Base-by-base conservation (phyloP, 2,888 invertebrate genomes). In the Apomyelois bistriatella region DNA sequence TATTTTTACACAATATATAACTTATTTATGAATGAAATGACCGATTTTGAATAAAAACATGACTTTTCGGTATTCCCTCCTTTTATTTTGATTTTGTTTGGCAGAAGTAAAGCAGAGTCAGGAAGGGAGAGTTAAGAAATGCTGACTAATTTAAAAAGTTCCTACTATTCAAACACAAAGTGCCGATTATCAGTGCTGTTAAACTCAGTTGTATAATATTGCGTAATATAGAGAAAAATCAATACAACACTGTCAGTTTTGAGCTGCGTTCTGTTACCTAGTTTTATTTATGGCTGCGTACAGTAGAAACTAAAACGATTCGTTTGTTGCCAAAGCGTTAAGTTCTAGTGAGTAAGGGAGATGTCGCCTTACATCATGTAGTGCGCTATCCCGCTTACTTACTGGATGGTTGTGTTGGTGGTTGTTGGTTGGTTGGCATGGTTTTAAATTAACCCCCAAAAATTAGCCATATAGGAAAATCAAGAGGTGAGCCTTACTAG, bases 11-110 rank as follows among this genome's bases (percentile, higher is more conserved):
- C 17, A 35, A 8, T 42, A 13, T 12, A 13, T 48, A 15, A n/a
- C 49, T 16, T 17, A 7, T 12, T 28, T 38, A 53, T 13, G 13
- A n/a, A 13, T 13, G 48, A 13, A 48, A 36, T 10, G 48, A 16
- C 12, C 37, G 8, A 49, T 36, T 43, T 48, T n/a, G n/a, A n/a
- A 54, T 53, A 51, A 22, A 22, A 3, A 22, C 58, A 59, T 57
- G 42, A 37, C 58, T 63, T n/a, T 61, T 52, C 59, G 60, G 57
- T 64, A 59, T 63, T 62, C 66, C 61, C 65, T 63, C 64, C 61
- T 58, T 7, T 30, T 22, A 43, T 13, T 30, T 42, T 12, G 13
- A 58, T 57, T 62, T 64, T 61, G 65, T 64, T 64, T 65, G 63
- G 64, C 65, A 62, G 57, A 55, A 60, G 10, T 5, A 22, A 22